Percentiles rank a stretch among this genome's conserved stretches.
phyloP scores from a whole-genome alignment of 2,113 vertebrate species.

The Thunnus maccoyii region DNA sequence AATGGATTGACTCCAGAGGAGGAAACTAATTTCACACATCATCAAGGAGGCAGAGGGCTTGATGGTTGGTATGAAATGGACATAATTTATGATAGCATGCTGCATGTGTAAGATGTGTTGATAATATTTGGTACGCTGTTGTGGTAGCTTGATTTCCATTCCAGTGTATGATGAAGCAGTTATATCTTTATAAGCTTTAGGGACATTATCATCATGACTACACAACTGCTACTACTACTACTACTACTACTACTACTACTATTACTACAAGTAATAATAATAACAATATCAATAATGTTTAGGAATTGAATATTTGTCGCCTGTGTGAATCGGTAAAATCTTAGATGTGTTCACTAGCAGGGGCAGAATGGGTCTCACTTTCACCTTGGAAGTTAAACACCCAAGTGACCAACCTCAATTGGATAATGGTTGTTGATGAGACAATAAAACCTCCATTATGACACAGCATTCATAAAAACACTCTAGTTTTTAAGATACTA shows the following conservation, averaged over 20 bases:
- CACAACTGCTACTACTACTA: neutral
- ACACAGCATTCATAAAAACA: too few species aligned
- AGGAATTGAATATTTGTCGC: too few species aligned
- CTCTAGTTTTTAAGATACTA: too few species aligned
- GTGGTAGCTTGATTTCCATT: neutral
- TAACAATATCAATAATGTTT: neutral
- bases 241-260: neutral
- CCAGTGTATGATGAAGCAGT: neutral
- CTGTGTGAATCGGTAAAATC: too few species aligned
- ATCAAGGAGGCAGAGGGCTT: neutral
- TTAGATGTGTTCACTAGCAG: too few species aligned
- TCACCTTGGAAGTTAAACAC: too few species aligned
- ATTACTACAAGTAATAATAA: neutral
- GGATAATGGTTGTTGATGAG: too few species aligned
- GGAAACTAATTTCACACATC: neutral
- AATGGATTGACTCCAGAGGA: neutral
- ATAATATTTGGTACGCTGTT: neutral
- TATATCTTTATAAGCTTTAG: too few species aligned
- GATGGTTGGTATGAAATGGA: slow-evolving; percentile 9
- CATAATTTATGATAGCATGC: neutral
- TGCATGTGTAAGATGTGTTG: neutral
- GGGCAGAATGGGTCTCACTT: too few species aligned
- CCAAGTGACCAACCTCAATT: too few species aligned
- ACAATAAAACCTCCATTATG: too few species aligned
- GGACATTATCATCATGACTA: neutral